These are phyloP conservation scores for Drosophila kambysellisi DNA, from an alignment of 2,888 invertebrate species.

Conservation along the genomic window DNA sequence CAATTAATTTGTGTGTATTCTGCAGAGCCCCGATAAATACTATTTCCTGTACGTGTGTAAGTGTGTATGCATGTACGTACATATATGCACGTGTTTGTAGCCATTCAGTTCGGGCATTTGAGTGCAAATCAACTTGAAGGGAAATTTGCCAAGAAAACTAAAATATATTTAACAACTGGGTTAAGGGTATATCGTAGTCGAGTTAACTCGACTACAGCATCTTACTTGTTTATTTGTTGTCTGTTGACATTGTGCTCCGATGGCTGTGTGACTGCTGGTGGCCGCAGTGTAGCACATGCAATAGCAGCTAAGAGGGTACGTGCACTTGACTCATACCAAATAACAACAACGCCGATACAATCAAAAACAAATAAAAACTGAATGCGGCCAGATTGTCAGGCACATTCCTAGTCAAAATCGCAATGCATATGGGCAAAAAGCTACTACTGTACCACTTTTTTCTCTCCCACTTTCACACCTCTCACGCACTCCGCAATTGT, in stretches of 20 bases:
- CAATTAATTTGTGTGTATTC: too few species aligned
- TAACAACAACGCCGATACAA: constrained; percentile 10
- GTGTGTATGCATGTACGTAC: too few species aligned
- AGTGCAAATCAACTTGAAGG: too few species aligned
- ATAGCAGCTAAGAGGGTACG: constrained; percentile 10
- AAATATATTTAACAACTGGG: too few species aligned
- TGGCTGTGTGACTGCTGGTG: constrained; percentile 17
- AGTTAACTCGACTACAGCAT: too few species aligned
- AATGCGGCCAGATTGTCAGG: constrained; percentile 61
- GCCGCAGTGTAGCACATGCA: constrained; percentile 10
- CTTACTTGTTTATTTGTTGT: background rate
- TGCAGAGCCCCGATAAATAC: too few species aligned
- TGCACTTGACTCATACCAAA: constrained; percentile 40
- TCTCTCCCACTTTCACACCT: background rate
- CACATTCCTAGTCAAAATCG: constrained; percentile 46
- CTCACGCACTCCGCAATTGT: constrained; percentile 31
- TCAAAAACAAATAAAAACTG: constrained; percentile 4
- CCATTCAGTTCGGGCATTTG: too few species aligned
- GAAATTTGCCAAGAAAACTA: too few species aligned
- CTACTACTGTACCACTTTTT: background rate
- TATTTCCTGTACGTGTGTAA: too few species aligned
- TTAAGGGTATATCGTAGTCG: too few species aligned
- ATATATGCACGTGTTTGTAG: too few species aligned
- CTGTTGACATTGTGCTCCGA: constrained; percentile 14
- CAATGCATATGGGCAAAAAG: constrained; percentile 25